phyloP scores from a whole-genome alignment of 2,888 invertebrate genomes.

The Brachylomia viminalis region DNA sequence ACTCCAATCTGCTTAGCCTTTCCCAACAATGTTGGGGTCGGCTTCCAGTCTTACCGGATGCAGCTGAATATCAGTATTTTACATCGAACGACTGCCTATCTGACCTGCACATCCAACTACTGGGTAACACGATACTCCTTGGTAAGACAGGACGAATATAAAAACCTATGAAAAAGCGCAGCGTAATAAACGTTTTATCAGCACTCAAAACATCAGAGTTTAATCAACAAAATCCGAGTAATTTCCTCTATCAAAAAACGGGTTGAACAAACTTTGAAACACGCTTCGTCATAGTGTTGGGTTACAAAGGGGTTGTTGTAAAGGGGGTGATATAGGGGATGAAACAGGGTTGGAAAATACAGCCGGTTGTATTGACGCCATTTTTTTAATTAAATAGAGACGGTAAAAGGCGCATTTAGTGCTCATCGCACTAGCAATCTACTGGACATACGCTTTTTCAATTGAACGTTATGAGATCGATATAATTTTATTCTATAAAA shows the following conservation, averaged over 20 bases:
- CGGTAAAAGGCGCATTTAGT: not conserved
- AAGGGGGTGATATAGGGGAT: conserved; percentile 29
- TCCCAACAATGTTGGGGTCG: too few relatives aligned
- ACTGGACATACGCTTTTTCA: not conserved
- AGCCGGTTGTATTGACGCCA: conserved; percentile 12
- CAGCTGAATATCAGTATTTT: not conserved
- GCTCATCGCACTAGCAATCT: too few relatives aligned
- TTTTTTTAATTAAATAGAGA: conserved; percentile 11
- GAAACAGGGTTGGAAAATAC: conserved; percentile 42
- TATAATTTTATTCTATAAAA: not conserved
- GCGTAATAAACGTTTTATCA: conserved; percentile 1
- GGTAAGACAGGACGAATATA: not conserved
- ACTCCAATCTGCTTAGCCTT: not conserved
- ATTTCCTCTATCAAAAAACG: conserved; percentile 50
- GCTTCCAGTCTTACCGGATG: not conserved
- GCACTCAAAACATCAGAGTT: conserved; percentile 2
- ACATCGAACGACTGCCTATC: not conserved
- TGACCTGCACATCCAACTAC: not conserved
- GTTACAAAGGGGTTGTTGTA: conserved; percentile 53
- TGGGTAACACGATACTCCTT: not conserved
- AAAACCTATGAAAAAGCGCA: conserved; percentile 2
- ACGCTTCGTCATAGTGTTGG: conserved; percentile 53
- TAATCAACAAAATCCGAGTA: conserved; percentile 18
- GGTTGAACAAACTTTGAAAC: conserved; percentile 37
- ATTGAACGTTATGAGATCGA: not conserved